These are phyloP conservation scores for Philantomba maxwellii DNA, from an alignment of 2,113 vertebrate species.

Conservation along the genomic window DNA sequence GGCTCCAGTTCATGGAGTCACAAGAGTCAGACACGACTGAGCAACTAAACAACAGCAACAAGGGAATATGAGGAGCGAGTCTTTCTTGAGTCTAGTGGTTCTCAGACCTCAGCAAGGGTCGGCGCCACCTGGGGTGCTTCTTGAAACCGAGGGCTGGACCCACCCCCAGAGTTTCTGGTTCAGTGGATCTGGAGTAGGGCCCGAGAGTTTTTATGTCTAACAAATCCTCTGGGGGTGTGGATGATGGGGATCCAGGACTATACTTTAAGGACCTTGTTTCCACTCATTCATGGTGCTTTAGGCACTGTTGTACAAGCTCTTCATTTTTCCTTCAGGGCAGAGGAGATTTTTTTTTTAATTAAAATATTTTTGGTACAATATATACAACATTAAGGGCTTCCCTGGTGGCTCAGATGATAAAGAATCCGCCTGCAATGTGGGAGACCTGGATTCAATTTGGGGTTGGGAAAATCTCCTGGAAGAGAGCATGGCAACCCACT, in stretches of 20 bases:
- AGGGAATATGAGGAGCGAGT: background rate
- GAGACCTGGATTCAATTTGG: background rate
- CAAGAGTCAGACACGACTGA: background rate
- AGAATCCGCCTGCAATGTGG: fast-evolving
- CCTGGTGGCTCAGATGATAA: background rate
- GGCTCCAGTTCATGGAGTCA: background rate
- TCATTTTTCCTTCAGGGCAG: background rate
- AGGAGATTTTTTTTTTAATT: background rate
- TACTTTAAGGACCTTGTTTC: background rate
- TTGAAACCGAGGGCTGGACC: background rate
- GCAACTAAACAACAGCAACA: background rate
- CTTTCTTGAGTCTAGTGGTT: background rate
- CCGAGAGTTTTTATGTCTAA: background rate
- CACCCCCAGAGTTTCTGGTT: background rate
- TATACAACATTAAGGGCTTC: background rate
- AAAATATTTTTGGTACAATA: background rate
- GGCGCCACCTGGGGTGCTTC: too few relatives aligned
- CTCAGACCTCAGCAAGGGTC: background rate
- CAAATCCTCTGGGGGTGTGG: background rate
- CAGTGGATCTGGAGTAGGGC: background rate
- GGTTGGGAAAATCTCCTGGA: background rate
- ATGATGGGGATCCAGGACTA: background rate
- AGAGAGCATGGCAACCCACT: background rate
- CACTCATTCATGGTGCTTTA: background rate
- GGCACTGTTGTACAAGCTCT: fast-evolving